Conservation (phyloP, 2,888 invertebrate species). For the Anagyrus pseudococci region DNA sequence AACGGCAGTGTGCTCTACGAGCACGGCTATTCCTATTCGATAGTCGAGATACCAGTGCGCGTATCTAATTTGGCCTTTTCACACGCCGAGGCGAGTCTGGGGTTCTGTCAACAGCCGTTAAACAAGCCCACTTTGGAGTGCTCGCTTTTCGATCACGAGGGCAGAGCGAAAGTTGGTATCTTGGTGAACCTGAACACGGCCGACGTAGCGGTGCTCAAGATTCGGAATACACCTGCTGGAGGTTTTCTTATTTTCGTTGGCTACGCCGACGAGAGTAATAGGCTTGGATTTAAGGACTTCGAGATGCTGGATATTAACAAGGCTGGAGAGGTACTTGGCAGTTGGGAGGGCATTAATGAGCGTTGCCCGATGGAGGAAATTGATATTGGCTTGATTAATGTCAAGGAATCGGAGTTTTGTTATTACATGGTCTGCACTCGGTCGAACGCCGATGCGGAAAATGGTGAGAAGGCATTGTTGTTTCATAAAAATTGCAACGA, state of each 20-base stretch:
- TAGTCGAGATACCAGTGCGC: not conserved
- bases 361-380: no score
- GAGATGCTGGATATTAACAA: no score
- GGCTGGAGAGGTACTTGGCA: no score
- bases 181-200: not conserved
- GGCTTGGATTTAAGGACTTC: no score
- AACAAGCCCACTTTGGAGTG: not conserved
- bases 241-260: not conserved
- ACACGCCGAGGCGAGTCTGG: not conserved
- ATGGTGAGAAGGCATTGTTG: not conserved
- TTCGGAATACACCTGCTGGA: not conserved
- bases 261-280: no score
- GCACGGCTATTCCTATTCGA: conserved; percentile 5
- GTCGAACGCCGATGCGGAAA: not conserved
- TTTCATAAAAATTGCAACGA: not conserved
- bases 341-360: no score
- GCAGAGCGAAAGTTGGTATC: not conserved
- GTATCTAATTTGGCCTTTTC: not conserved
- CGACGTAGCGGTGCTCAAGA: not conserved
- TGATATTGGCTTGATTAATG: no score
- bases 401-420: conserved; percentile 1
- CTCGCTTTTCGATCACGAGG: conserved; percentile 2
- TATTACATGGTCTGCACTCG: conserved; percentile 9
- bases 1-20: not conserved
- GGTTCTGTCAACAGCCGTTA: conserved; percentile 1